Evolutionary conservation across 2,797 vertebrate species (phyloP).

Genomic region (Xenopus petersii): DNA sequence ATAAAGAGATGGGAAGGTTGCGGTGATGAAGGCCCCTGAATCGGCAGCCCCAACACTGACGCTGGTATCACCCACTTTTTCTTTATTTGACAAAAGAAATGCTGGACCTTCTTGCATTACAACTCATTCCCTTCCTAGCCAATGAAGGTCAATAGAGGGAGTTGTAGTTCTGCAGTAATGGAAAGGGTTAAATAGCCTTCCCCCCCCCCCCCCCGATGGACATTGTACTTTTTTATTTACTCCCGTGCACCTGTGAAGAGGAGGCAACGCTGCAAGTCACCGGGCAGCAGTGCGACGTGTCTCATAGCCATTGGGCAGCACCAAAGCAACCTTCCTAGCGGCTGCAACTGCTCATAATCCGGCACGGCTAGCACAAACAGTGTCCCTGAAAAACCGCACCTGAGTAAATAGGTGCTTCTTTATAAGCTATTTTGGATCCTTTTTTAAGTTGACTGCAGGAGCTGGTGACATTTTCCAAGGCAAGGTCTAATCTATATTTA

Average conservation of each 20-base stretch:
- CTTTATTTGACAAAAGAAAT: too few species aligned
- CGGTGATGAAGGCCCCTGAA: too few species aligned
- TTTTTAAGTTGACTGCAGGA: conserved; percentile 1
- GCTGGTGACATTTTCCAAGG: conserved; percentile 23
- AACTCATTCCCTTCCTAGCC: too few species aligned
- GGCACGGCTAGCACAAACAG: background rate
- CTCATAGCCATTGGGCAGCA: conserved; percentile 3
- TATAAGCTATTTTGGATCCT: conserved; percentile 30
- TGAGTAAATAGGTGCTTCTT: conserved; percentile 23
- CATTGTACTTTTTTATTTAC: background rate
- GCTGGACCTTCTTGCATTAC: too few species aligned
- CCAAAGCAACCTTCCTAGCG: background rate
- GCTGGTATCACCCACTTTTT: too few species aligned
- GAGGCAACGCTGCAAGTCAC: conserved; percentile 13
- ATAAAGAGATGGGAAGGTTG: too few species aligned
- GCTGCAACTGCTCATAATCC: conserved; percentile 10
- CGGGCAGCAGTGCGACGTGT: conserved; percentile 16
- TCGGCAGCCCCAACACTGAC: too few species aligned
- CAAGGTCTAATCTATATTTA: conserved; percentile 31
- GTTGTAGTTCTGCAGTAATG: background rate
- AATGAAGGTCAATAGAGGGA: too few species aligned
- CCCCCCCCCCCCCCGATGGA: background rate
- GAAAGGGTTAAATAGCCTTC: background rate
- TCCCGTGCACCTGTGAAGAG: background rate
- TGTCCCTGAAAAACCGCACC: conserved; percentile 33